Evolutionary conservation across 2,888 invertebrate genomes (phyloP).

Genomic region (Lasioglossum marginatum): DNA sequence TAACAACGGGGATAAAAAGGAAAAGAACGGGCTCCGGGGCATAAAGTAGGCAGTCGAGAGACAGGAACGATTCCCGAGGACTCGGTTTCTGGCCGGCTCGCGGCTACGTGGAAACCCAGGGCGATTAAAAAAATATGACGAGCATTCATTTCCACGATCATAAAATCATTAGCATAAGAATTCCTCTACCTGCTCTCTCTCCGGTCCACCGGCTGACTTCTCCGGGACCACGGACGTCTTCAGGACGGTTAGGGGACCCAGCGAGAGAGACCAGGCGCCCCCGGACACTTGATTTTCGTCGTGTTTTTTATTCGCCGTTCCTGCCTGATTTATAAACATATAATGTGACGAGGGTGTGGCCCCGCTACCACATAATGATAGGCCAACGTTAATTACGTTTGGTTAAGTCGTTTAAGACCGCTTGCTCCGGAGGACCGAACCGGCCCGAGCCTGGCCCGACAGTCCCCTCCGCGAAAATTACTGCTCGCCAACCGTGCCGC

Average conservation of each 20-base stretch:
- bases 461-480: conserved; percentile 64
- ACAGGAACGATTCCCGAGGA: conserved; percentile 73
- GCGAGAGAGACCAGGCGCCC: conserved; percentile 56
- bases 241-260: conserved; percentile 30
- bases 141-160: conserved; percentile 84
- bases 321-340: conserved; percentile 84
- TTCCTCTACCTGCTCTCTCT: conserved; percentile 82
- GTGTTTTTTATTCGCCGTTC: conserved; percentile 75
- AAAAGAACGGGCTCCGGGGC: conserved; percentile 25
- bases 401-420: conserved; percentile 74
- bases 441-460: neutral
- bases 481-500: conserved; percentile 53
- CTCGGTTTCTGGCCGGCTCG: conserved; percentile 62
- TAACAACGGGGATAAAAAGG: conserved; percentile 61
- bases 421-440: conserved; percentile 1
- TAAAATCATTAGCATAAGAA: conserved; percentile 85
- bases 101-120: conserved; percentile 79
- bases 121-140: conserved; percentile 84
- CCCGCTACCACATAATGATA: conserved; percentile 85
- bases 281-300: conserved; percentile 70
- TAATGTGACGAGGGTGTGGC: conserved; percentile 85
- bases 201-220: conserved; percentile 19
- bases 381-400: conserved; percentile 84
- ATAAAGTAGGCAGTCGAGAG: conserved; percentile 66
- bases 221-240: conserved; percentile 2